A percentile compares a stretch with the other conserved stretches of the same genome.
Conservation (phyloP, 35 echinoderm and acorn worm species). For the Ptychodera flava region DNA sequence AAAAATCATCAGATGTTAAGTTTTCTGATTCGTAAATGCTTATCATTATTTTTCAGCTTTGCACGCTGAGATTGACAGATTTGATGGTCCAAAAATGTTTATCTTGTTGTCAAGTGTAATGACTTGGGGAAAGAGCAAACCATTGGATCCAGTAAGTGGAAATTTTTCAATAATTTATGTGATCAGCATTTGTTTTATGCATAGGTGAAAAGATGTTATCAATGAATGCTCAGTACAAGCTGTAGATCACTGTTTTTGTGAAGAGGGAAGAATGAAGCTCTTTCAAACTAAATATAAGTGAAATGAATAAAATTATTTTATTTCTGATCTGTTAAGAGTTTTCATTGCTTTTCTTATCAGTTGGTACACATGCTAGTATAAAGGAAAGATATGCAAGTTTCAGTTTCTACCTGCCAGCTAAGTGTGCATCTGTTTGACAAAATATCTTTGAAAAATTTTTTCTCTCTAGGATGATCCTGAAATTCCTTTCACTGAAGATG, state of each 20-base stretch:
- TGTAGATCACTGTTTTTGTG: neutral
- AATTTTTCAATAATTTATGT: too few species aligned
- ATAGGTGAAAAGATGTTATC: too few species aligned
- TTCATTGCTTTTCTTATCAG: constrained; percentile 1
- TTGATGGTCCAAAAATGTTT: constrained; percentile 94
- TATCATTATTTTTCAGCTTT: too few species aligned
- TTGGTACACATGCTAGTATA: too few species aligned
- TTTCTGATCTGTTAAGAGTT: neutral
- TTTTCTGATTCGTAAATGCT: too few species aligned
- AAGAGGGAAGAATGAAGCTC: neutral
- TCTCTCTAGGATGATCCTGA: constrained; percentile 87
- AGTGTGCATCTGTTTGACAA: too few species aligned
- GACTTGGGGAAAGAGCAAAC: constrained; percentile 98
- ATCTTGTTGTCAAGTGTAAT: constrained; percentile 83
- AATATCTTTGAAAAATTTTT: too few species aligned
- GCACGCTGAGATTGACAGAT: constrained; percentile 86
- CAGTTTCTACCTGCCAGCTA: too few species aligned
- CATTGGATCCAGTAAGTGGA: constrained; percentile 89
- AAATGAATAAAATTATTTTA: neutral
- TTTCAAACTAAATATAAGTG: neutral
- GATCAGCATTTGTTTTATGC: too few species aligned
- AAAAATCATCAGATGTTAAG: too few species aligned
- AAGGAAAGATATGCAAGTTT: too few species aligned
- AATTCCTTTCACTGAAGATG: constrained; percentile 98
- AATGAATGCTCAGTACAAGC: neutral